Conservation (phyloP, 2,888 invertebrate species). For the Epinotia brunnichana region DNA sequence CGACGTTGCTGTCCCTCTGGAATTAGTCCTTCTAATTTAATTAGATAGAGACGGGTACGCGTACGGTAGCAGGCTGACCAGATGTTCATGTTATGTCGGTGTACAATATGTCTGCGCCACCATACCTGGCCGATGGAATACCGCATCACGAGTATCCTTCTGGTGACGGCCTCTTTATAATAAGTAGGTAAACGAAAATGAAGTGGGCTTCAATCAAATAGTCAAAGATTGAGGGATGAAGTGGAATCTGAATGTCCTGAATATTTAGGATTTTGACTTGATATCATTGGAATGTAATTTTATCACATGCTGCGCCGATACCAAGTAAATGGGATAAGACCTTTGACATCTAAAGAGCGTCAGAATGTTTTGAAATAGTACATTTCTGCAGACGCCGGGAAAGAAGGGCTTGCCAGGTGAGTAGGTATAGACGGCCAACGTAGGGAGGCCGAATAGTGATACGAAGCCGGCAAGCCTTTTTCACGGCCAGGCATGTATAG, state of each 20-base stretch:
- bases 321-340: not conserved
- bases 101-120: slow-evolving; percentile 63
- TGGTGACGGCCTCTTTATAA: slow-evolving; percentile 59
- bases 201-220: slow-evolving; percentile 24
- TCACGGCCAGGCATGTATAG: no score
- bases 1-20: not conserved
- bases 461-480: no score
- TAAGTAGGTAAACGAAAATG: slow-evolving; percentile 44
- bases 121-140: slow-evolving; percentile 74
- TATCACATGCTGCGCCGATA: not conserved
- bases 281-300: slow-evolving; percentile 7
- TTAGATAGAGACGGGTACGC: not conserved
- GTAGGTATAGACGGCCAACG: no score
- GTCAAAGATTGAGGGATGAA: slow-evolving; percentile 22
- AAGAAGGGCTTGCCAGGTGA: no score
- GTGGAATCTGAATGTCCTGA: slow-evolving; percentile 1
- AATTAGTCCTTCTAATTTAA: not conserved
- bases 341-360: no score
- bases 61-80: slow-evolving; percentile 13
- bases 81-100: slow-evolving; percentile 44
- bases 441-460: no score
- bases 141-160: slow-evolving; percentile 75
- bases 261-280: slow-evolving; percentile 20
- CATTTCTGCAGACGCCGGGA: no score
- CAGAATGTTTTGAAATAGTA: no score